phyloP scores from a whole-genome alignment of 2,797 vertebrate genomes.

The Acipenser ruthenus region DNA sequence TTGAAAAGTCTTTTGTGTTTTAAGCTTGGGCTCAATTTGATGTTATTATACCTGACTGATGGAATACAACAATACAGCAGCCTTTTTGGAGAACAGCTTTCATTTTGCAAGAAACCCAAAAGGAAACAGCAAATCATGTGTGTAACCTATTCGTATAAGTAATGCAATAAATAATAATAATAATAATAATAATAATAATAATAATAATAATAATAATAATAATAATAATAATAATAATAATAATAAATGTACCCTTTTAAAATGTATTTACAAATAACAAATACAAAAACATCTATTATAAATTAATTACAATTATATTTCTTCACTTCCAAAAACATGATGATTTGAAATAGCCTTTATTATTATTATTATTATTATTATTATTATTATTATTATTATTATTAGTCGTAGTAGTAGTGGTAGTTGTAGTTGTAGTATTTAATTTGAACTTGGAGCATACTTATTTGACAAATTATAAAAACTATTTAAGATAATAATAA shows the following conservation, averaged over 20 bases:
- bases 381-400: not conserved
- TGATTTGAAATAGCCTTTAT: no score
- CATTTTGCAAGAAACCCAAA: no score
- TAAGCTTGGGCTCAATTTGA: constrained; percentile 26
- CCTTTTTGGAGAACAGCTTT: no score
- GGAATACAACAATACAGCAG: not conserved
- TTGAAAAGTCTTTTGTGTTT: constrained; percentile 20
- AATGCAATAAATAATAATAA: constrained; percentile 7
- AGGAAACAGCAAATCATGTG: no score
- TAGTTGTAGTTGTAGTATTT: not conserved
- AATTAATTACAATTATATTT: no score
- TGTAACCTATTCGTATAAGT: constrained; percentile 5
- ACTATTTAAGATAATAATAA: not conserved
- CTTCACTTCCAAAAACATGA: no score
- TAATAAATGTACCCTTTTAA: not conserved
- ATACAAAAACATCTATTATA: not conserved
- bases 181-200: constrained; percentile 9
- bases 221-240: constrained; percentile 4
- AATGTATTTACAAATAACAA: not conserved
- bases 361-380: not conserved
- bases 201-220: constrained; percentile 9
- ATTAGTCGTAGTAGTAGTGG: not conserved
- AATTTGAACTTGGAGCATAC: not conserved
- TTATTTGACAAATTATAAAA: not conserved
- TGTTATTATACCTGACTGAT: constrained; percentile 23